Conservation (phyloP, 2,888 invertebrate genomes). For the Lordiphosa fenestrarum region DNA sequence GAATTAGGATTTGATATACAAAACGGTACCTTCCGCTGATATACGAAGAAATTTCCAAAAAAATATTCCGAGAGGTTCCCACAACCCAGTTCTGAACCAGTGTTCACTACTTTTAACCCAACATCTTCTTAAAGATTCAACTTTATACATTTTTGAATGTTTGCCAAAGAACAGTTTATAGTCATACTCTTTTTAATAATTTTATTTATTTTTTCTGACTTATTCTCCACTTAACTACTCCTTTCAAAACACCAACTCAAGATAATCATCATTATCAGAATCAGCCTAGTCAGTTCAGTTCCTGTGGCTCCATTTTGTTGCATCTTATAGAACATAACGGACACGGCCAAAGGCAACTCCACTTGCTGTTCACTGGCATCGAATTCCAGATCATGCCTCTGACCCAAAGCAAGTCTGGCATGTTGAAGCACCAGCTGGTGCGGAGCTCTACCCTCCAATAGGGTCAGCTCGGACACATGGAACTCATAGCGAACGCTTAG, state of each 20-base stretch:
- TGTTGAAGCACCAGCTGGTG: constrained; percentile 72
- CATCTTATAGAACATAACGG: constrained; percentile 75
- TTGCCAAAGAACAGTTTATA: too few species aligned
- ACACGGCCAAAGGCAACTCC: constrained; percentile 72
- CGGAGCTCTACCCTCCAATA: constrained; percentile 32
- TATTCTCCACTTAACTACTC: background rate
- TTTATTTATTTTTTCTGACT: background rate
- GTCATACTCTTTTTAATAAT: too few species aligned
- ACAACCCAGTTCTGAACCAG: too few species aligned
- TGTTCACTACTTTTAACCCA: too few species aligned
- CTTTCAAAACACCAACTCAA: background rate
- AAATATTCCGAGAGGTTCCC: too few species aligned
- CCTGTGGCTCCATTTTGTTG: constrained; percentile 9
- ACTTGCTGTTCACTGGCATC: constrained; percentile 63
- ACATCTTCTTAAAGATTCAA: too few species aligned
- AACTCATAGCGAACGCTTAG: constrained; percentile 76
- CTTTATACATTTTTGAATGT: too few species aligned
- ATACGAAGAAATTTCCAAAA: too few species aligned
- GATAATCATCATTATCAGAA: background rate
- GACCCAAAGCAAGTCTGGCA: constrained; percentile 67
- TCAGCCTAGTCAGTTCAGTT: accelerated
- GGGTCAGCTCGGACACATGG: constrained; percentile 49
- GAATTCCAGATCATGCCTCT: constrained; percentile 76
- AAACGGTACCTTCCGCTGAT: too few species aligned
- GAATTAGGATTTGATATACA: too few species aligned